Evolutionary conservation across 2,113 vertebrate genomes (phyloP).

Genomic region (Phasianus colchicus): DNA sequence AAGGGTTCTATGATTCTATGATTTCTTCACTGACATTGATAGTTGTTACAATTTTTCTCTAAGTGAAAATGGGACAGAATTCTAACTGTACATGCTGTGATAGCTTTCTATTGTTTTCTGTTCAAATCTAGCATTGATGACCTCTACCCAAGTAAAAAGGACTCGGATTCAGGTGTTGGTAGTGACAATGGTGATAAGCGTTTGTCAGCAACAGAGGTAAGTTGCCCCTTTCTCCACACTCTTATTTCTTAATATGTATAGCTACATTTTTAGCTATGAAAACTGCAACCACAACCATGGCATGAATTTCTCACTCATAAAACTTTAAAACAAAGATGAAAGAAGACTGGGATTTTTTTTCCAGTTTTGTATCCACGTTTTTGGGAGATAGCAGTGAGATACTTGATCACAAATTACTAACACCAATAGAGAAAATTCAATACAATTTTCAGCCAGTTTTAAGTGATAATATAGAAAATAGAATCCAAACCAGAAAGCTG

Average conservation of each 20-base stretch:
- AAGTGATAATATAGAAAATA: neutral
- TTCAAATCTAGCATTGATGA: slow-evolving; percentile 82
- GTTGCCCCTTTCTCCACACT: neutral
- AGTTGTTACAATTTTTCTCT: neutral
- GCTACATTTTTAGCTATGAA: neutral
- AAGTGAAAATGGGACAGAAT: neutral
- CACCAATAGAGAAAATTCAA: neutral
- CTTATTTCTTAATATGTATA: neutral
- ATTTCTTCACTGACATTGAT: neutral
- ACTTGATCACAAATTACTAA: neutral
- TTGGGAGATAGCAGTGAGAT: neutral
- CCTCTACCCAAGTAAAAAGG: slow-evolving; percentile 89
- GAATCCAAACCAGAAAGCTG: neutral
- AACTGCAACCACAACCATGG: neutral
- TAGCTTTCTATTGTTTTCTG: neutral
- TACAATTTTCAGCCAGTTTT: neutral
- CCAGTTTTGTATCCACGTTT: accelerated
- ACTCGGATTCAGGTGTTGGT: slow-evolving; percentile 94
- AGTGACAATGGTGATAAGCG: slow-evolving; percentile 96
- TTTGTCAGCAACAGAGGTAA: slow-evolving; percentile 93
- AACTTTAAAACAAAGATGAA: neutral
- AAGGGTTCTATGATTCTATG: too few species aligned
- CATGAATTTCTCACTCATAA: neutral
- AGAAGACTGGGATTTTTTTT: neutral
- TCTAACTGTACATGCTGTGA: neutral